Conservation (phyloP, 2,113 vertebrate species). For the Hemiscyllium ocellatum region DNA sequence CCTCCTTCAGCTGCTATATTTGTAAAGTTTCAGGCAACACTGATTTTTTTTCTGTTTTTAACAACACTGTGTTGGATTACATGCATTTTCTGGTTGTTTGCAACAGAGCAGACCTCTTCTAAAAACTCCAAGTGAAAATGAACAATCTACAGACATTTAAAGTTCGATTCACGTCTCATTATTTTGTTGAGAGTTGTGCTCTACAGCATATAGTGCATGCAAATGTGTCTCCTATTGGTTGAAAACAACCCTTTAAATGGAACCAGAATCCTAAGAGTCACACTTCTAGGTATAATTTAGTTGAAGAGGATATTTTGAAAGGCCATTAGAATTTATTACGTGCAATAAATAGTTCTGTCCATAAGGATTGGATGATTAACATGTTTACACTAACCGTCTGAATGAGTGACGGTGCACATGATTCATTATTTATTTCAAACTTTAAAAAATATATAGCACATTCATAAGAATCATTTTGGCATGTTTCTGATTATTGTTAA, state of each 20-base stretch:
- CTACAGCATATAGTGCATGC: background rate
- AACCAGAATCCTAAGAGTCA: background rate
- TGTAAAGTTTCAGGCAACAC: background rate
- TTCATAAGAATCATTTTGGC: background rate
- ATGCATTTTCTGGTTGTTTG: background rate
- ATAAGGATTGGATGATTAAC: background rate
- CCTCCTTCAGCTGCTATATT: background rate
- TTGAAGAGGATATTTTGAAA: conserved; percentile 10
- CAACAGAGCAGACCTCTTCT: background rate
- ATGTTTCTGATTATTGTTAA: background rate
- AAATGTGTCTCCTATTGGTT: background rate
- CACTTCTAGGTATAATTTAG: background rate
- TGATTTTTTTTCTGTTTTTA: background rate
- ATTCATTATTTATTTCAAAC: background rate
- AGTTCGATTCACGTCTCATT: background rate
- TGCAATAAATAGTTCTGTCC: conserved; percentile 19
- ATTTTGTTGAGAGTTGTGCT: background rate
- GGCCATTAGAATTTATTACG: conserved; percentile 13
- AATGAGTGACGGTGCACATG: background rate
- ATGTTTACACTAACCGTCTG: background rate
- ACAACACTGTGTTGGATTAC: too few species aligned
- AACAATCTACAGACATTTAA: background rate
- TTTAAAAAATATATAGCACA: background rate
- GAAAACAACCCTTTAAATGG: background rate
- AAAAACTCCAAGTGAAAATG: background rate